phyloP scores from a whole-genome alignment of 2,888 invertebrate genomes.

The Sclerodermus sp. region DNA sequence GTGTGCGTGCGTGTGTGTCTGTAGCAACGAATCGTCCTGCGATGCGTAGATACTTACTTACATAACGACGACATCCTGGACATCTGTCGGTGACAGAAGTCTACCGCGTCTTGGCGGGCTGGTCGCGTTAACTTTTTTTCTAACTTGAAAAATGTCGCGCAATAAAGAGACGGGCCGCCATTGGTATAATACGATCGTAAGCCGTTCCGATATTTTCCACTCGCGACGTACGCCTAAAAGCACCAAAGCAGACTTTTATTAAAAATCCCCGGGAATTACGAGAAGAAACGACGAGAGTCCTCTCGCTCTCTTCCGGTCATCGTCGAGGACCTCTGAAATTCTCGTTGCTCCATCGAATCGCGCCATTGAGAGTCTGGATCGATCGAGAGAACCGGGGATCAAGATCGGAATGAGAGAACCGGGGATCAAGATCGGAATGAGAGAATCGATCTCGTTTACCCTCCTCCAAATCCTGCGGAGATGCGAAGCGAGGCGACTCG shows the following conservation, averaged over 20 bases:
- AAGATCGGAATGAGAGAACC: too few species aligned
- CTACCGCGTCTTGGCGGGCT: background rate
- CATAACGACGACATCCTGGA: conserved; percentile 42
- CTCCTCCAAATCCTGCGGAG: too few species aligned
- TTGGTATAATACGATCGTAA: conserved; percentile 51
- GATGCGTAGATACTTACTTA: conserved; percentile 19
- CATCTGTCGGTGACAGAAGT: conserved; percentile 43
- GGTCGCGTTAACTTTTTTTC: background rate
- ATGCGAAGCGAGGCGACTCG: too few species aligned
- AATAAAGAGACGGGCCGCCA: conserved; percentile 37
- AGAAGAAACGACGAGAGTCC: too few species aligned
- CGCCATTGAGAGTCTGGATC: too few species aligned
- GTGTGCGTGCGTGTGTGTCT: background rate
- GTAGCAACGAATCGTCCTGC: conserved; percentile 11
- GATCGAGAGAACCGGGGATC: too few species aligned
- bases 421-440: too few species aligned
- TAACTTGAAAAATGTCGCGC: conserved; percentile 33
- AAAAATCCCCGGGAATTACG: conserved; percentile 46
- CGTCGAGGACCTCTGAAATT: too few species aligned
- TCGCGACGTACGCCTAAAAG: too few species aligned
- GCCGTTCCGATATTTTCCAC: conserved; percentile 46
- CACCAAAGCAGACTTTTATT: conserved; percentile 45
- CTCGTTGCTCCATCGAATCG: too few species aligned
- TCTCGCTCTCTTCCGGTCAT: too few species aligned
- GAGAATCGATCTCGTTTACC: too few species aligned